Conservation (phyloP, 1,140 invertebrate species). For the Hirudo medicinalis region DNA sequence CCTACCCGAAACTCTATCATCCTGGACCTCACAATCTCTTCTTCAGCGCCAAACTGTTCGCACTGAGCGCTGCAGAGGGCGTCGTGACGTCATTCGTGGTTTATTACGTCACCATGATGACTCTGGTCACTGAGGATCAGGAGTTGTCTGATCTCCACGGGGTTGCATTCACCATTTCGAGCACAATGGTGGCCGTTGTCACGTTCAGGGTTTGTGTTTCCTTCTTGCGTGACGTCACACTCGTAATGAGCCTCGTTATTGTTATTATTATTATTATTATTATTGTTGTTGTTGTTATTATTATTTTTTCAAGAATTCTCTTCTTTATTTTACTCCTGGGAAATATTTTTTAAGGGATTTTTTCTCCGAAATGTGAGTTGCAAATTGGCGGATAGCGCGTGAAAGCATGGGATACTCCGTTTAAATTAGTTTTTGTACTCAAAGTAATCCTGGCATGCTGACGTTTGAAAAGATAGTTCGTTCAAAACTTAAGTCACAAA, state of each 20-base stretch:
- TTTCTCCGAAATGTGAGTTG: no score
- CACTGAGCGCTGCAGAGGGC: conserved; percentile 8
- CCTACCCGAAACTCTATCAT: conserved; percentile 10
- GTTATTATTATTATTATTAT: no score
- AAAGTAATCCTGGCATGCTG: neutral
- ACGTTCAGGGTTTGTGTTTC: neutral
- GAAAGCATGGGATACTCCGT: neutral
- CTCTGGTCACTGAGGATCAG: neutral
- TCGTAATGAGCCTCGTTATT: no score
- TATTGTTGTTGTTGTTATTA: no score
- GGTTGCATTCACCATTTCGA: neutral
- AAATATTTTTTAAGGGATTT: no score
- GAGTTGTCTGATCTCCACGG: neutral
- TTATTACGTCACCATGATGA: conserved; percentile 6
- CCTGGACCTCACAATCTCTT: neutral
- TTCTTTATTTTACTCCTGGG: no score
- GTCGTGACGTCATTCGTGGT: conserved; percentile 2
- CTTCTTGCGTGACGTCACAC: no score
- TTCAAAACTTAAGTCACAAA: neutral
- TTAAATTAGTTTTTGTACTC: neutral
- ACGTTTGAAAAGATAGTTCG: neutral
- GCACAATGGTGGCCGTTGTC: neutral
- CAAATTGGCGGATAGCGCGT: neutral
- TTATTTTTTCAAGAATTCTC: no score
- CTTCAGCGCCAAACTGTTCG: conserved; percentile 15